These are phyloP conservation scores for Nymphalis polychloros DNA, from an alignment of 2,888 invertebrate species.

Conservation along the genomic window DNA sequence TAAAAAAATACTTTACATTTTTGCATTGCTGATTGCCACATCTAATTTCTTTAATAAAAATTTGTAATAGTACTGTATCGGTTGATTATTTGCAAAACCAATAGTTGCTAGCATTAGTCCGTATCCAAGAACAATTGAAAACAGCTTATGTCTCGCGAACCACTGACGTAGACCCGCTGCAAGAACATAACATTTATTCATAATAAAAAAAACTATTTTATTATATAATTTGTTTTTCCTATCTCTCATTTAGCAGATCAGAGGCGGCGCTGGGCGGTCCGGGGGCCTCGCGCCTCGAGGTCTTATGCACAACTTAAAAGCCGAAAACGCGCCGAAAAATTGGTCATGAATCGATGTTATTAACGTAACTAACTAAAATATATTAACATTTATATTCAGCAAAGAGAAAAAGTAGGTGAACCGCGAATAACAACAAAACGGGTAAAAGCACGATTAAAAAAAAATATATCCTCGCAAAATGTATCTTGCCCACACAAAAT, in stretches of 20 bases:
- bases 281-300: too few species aligned
- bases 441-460: too few species aligned
- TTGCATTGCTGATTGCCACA: slow-evolving; percentile 60
- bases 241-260: too few species aligned
- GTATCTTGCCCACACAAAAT: too few species aligned
- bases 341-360: too few species aligned
- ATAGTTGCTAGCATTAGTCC: slow-evolving; percentile 84
- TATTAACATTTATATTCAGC: too few species aligned
- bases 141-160: slow-evolving; percentile 83
- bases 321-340: too few species aligned
- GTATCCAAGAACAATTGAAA: slow-evolving; percentile 84
- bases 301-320: too few species aligned
- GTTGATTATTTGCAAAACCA: slow-evolving; percentile 84
- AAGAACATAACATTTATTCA: slow-evolving; percentile 29
- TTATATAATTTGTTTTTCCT: background rate
- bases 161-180: slow-evolving; percentile 75
- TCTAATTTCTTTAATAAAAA: slow-evolving; percentile 75
- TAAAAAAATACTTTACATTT: slow-evolving; percentile 47
- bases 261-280: background rate
- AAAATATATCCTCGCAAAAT: too few species aligned
- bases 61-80: slow-evolving; percentile 83
- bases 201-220: background rate
- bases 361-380: too few species aligned
- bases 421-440: too few species aligned
- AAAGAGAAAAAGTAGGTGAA: too few species aligned